Percentiles rank a stretch among this genome's conserved stretches.
phyloP scores from a whole-genome alignment of 37 sponge, comb jelly and placozoan genomes.

The Ianthella basta region DNA sequence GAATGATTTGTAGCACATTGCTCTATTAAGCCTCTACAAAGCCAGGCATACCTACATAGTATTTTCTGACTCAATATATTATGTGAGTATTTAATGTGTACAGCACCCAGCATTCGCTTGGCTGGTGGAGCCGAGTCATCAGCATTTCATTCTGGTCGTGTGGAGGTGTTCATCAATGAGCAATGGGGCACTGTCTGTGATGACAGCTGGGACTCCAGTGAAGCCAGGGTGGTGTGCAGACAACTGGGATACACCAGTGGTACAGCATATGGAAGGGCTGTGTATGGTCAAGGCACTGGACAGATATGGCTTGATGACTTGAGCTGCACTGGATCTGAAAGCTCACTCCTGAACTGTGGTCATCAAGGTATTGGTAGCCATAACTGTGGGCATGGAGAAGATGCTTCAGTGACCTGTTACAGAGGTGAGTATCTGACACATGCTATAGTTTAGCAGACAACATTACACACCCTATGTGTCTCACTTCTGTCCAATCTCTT shows the following conservation, averaged over 20 bases:
- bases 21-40: too few relatives aligned
- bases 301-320: neutral
- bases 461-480: too few relatives aligned
- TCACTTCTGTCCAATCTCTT: too few relatives aligned
- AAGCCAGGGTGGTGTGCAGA: neutral
- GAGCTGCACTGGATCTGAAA: neutral
- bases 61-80: too few relatives aligned
- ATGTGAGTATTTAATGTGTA: too few relatives aligned
- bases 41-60: too few relatives aligned
- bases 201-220: neutral
- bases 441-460: too few relatives aligned
- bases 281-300: neutral
- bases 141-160: slow-evolving; percentile 9
- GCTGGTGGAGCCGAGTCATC: neutral
- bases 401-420: neutral
- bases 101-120: neutral
- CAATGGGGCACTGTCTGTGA: slow-evolving; percentile 15
- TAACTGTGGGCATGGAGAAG: neutral
- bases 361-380: neutral
- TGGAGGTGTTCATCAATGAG: neutral
- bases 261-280: neutral
- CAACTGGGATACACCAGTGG: neutral
- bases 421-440: too few relatives aligned
- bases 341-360: neutral
- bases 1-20: too few relatives aligned